phyloP scores from a whole-genome alignment of 2,888 invertebrate genomes.

The Catonia carolina region DNA sequence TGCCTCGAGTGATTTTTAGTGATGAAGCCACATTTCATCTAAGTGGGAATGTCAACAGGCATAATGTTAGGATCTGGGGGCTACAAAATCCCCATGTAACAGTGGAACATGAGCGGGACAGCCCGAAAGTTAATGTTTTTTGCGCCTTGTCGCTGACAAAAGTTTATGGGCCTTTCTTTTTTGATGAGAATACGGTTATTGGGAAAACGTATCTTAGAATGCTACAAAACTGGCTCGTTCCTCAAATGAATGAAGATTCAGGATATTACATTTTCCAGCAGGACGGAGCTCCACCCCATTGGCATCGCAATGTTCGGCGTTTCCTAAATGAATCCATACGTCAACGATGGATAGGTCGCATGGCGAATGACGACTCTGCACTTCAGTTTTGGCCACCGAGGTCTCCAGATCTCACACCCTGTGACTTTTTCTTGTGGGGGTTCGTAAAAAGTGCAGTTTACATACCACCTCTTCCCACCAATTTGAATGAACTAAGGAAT shows the following conservation, averaged over 20 bases:
- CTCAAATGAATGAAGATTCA: not conserved
- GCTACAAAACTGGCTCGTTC: constrained; percentile 5
- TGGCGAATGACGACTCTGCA: no score
- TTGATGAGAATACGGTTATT: not conserved
- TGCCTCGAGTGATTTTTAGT: not conserved
- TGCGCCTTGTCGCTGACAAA: constrained; percentile 14
- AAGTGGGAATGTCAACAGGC: constrained; percentile 4
- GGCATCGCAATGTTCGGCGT: not conserved
- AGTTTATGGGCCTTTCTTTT: constrained; percentile 16
- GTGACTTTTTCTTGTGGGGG: no score
- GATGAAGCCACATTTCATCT: constrained; percentile 12
- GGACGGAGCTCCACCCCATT: not conserved
- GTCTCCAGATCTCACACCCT: no score
- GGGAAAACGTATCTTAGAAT: not conserved
- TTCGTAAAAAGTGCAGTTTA: no score
- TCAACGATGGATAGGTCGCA: not conserved
- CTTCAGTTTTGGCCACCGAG: no score
- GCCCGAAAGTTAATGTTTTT: constrained; percentile 18
- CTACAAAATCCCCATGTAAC: not conserved
- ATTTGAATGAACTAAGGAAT: no score
- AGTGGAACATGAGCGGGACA: not conserved
- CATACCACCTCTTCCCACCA: no score
- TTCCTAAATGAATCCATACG: not conserved
- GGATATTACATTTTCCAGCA: constrained; percentile 12
- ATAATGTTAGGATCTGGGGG: constrained; percentile 10